Conservation (phyloP, 2,113 vertebrate genomes). For the Gobiocypris rarus region DNA sequence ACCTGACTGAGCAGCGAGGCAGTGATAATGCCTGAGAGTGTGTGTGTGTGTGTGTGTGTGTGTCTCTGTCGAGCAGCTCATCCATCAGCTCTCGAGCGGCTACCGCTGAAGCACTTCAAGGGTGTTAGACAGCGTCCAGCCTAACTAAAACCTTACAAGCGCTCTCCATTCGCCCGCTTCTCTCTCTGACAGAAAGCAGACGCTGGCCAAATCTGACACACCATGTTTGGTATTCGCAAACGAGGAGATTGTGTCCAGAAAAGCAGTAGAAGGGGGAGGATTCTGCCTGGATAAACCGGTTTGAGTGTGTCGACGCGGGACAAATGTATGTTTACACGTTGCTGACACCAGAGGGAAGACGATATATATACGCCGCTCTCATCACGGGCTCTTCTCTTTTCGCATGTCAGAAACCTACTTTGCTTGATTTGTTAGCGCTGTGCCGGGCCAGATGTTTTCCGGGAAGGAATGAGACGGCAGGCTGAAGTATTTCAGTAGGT, state of each 20-base stretch:
- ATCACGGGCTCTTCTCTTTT: constrained; percentile 48
- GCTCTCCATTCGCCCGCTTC: constrained; percentile 39
- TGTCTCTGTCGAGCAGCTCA: not conserved
- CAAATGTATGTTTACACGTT: constrained; percentile 64
- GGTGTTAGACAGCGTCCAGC: constrained; percentile 33
- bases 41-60: not conserved
- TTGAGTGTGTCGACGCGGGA: constrained; percentile 53
- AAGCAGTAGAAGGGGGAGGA: constrained; percentile 38
- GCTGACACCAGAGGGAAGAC: constrained; percentile 52
- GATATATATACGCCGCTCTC: constrained; percentile 31
- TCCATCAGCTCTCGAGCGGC: not conserved
- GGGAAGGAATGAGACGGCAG: constrained; percentile 54
- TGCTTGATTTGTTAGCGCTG: constrained; percentile 64
- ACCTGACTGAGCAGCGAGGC: too few species aligned
- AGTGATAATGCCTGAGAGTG: too few species aligned
- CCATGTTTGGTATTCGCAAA: constrained; percentile 57
- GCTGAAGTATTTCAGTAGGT: constrained; percentile 59
- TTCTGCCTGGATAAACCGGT: constrained; percentile 59
- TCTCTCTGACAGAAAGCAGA: constrained; percentile 59
- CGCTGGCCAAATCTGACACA: constrained; percentile 47
- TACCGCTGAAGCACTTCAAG: constrained; percentile 35
- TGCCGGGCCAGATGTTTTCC: constrained; percentile 56
- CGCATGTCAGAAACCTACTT: constrained; percentile 67
- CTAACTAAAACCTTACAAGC: constrained; percentile 46
- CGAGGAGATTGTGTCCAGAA: constrained; percentile 43